These are phyloP conservation scores for Cyclina sinensis DNA, from an alignment of 1,140 invertebrate genomes.

Conservation along the genomic window DNA sequence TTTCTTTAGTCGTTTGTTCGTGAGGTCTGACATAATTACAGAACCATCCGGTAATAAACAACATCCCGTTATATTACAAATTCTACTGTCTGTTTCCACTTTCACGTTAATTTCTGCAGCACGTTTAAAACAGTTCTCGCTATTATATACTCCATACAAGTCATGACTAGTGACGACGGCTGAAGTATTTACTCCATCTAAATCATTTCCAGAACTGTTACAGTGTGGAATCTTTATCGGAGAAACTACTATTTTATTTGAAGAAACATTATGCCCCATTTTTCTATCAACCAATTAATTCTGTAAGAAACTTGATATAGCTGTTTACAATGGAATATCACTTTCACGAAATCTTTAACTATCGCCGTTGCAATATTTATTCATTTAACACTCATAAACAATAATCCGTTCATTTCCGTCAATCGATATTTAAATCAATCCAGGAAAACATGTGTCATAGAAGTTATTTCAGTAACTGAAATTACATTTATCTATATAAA, in stretches of 20 bases:
- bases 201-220: neutral
- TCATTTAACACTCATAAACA: too few relatives aligned
- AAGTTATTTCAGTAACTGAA: too few relatives aligned
- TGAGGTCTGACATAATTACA: neutral
- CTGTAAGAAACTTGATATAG: neutral
- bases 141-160: neutral
- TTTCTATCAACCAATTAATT: neutral
- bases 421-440: too few relatives aligned
- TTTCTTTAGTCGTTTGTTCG: slow-evolving; percentile 18
- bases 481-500: too few relatives aligned
- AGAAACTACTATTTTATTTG: neutral
- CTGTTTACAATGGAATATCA: neutral
- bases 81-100: neutral
- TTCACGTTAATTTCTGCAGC: neutral
- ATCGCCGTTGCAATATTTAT: neutral
- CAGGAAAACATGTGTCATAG: too few relatives aligned
- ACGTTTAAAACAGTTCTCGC: neutral
- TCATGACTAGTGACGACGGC: neutral
- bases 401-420: too few relatives aligned
- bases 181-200: neutral
- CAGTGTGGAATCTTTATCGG: neutral
- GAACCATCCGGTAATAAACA: neutral
- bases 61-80: slow-evolving; percentile 19
- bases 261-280: slow-evolving; percentile 35
- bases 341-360: neutral